Percentiles rank a stretch among this genome's conserved stretches.
Evolutionary conservation across 2,113 vertebrate genomes (phyloP).

Genomic region (Rynchops niger): DNA sequence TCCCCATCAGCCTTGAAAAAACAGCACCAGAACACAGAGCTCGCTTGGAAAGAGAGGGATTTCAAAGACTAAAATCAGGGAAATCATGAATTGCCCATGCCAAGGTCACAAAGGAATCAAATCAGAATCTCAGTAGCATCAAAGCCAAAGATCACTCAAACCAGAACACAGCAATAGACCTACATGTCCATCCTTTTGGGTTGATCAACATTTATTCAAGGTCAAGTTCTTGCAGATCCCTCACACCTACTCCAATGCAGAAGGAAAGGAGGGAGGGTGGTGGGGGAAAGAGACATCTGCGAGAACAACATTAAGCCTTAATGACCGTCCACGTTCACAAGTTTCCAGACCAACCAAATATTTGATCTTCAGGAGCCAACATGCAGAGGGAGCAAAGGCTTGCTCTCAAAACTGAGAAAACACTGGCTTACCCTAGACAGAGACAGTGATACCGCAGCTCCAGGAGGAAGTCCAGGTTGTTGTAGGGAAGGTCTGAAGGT

Average conservation of each 20-base stretch:
- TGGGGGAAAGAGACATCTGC: background rate
- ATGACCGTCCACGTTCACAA: rapidly evolving
- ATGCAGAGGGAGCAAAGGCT: background rate
- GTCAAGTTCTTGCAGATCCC: background rate
- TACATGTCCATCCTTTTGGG: background rate
- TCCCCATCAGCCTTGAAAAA: slow-evolving; percentile 17
- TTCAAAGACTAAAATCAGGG: background rate
- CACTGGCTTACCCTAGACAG: rapidly evolving
- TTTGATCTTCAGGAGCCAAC: background rate
- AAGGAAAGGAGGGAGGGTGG: background rate
- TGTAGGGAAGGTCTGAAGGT: background rate
- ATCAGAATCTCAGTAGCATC: background rate
- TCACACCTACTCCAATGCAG: background rate
- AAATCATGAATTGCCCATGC: background rate
- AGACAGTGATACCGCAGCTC: background rate
- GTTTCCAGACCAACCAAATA: background rate
- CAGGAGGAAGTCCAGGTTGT: background rate
- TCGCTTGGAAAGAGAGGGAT: background rate
- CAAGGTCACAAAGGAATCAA: background rate
- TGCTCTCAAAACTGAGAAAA: background rate
- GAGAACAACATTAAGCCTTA: background rate
- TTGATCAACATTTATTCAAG: background rate
- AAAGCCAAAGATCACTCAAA: background rate
- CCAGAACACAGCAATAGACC: rapidly evolving
- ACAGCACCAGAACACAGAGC: background rate